Percentiles rank a stretch among this genome's conserved stretches.
Conservation (phyloP, 2,797 vertebrate species). For the Halcyon smyrnensis region DNA sequence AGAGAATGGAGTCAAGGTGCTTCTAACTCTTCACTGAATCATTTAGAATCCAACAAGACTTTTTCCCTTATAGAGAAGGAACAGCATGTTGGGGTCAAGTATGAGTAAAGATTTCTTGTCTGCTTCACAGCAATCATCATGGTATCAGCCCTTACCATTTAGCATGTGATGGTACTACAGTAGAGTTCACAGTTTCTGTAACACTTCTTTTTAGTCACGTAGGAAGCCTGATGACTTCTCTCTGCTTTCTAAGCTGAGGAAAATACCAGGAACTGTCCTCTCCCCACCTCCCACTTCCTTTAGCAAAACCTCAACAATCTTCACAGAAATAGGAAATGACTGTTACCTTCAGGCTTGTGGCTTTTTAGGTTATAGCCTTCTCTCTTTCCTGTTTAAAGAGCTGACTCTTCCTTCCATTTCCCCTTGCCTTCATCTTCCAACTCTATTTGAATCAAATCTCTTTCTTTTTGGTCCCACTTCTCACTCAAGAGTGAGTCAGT, state of each 20-base stretch:
- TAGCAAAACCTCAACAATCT: constrained; percentile 41
- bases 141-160: not conserved
- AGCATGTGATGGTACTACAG: fast-evolving
- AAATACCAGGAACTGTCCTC: constrained; percentile 51
- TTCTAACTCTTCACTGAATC: not conserved
- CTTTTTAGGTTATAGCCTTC: not conserved
- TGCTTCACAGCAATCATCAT: not conserved
- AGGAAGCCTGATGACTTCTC: not conserved
- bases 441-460: not conserved
- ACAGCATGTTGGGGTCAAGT: not conserved
- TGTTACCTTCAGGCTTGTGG: not conserved
- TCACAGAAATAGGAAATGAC: constrained; percentile 50
- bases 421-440: not conserved
- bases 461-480: not conserved
- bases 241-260: constrained; percentile 50
- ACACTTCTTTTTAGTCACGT: not conserved
- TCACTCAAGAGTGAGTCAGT: not conserved
- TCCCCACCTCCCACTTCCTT: constrained; percentile 15
- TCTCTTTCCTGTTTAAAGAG: not conserved
- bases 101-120: not conserved
- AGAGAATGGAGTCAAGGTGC: not conserved
- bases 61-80: not conserved
- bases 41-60: not conserved
- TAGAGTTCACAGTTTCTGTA: not conserved
- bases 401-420: not conserved